Base-by-base conservation (phyloP, 2,888 invertebrate genomes). In the Enoplolaimus lenunculus region DNA sequence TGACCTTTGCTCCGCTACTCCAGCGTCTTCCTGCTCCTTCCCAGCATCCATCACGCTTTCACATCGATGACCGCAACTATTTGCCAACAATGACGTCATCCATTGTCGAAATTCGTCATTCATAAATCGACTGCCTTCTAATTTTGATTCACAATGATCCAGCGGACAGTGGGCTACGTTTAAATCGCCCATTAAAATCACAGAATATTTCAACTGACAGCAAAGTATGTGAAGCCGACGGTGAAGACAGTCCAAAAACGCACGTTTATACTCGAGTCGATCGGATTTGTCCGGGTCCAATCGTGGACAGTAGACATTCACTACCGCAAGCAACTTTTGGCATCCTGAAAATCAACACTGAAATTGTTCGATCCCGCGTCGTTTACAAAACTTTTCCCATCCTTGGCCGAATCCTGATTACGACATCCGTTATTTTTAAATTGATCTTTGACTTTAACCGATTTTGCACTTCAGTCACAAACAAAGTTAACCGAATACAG, bases 281-380 rank as follows among this genome's bases (percentile, higher is more conserved):
- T 84, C 83, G 28, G 80, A 79, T 33, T 80, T 80, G 3, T 82
- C 83, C 31, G 81, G 81, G 70, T 83, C 83, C 26, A 81, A 83
- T 65, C 84, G 75, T 1, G 85, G 85, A 74, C 84, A 84, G 76
- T 85, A 85, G 16, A 85, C 82, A 75, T 85, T 85, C 71, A 85
- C 81, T 3, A 85, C 73, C 2, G 76, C 76, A 68, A 82, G 74
- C 31, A 75, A 72, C 66, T 73, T 74, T n/a, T n/a, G n/a, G n/a
- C n/a, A n/a, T 31, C 75, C 34, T 1, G 13, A 68, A 73, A 34
- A 21, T 34, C 7, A 13, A 45, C 7, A 13, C 7, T 45, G 45
- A 45, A 21, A 21, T 13, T 45, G 45, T 13, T 45, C 21, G 45
- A 45, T 45, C 7, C 45, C n/a, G n/a, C n/a, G n/a, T n/a, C n/a